Base-by-base conservation (phyloP, 2,888 invertebrate species). In the Mesorhabditis spiculigera region DNA sequence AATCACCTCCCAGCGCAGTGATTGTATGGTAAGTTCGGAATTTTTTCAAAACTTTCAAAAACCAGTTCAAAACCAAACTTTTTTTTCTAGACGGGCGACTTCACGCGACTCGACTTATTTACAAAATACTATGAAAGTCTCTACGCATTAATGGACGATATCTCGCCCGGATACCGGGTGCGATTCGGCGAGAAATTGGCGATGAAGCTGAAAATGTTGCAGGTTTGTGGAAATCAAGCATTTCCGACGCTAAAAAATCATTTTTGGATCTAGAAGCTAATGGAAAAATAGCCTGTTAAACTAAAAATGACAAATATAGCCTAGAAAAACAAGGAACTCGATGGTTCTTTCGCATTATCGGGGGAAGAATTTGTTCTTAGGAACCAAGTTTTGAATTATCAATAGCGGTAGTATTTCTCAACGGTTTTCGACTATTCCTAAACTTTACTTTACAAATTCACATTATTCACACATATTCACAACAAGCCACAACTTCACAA, bases 61-160 rank as follows among this genome's bases (percentile, higher is more conserved):
- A n/a, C n/a, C n/a, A n/a, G n/a, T n/a, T n/a, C n/a, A n/a, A n/a
- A n/a, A n/a, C n/a, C n/a, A n/a, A n/a, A n/a, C n/a, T n/a, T 28
- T 41, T n/a, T n/a, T 13, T 61, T 65, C 16, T 28, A 28, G 16
- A 10, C 65, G 58, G 82, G 85, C 61, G 86, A 85, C 69, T 80
- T 82, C 76, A 82, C 80, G 4, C 68, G 78, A 8, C 70, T 85
- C 62, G 83, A 86, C 42, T 67, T 83, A 71, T 87, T 78, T 82
- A 87, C 87, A 74, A 87, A 88, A 71, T 91, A 90, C 86, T 93
- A 90, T 81, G 93, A 94, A 86, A 93, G 93, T 0, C 91, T 92
- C 0, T 93, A 93, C 87, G 90, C 92, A 61, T 87, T 94, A 50
- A 88, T 94, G 71, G 91, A 92, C 82, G 89, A 88, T 74, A 89